Evolutionary conservation across 2,113 vertebrate species (phyloP).

Genomic region (Orycteropus afer): DNA sequence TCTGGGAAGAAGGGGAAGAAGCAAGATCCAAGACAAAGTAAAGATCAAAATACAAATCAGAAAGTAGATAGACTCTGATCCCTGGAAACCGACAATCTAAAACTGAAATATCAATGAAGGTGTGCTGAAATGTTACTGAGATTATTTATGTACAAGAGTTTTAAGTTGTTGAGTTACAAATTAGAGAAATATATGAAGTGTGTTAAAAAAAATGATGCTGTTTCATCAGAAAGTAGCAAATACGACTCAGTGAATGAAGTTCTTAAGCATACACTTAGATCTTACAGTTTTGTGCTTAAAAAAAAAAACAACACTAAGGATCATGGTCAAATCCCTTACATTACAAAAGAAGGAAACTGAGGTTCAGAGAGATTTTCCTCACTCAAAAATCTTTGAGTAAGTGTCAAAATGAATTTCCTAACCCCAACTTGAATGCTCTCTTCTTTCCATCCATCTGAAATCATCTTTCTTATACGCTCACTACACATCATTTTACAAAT

Average conservation of each 20-base stretch:
- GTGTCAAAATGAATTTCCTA: background rate
- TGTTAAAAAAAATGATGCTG: background rate
- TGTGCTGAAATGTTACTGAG: background rate
- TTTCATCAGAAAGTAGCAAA: conserved; percentile 15
- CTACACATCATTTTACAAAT: background rate
- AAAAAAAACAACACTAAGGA: background rate
- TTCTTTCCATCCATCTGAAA: conserved; percentile 20
- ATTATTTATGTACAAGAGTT: background rate
- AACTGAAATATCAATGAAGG: background rate
- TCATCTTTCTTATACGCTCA: conserved; percentile 30
- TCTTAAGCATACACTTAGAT: conserved; percentile 2
- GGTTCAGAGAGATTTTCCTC: background rate
- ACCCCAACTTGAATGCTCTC: background rate
- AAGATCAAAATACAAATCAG: background rate
- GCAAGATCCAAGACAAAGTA: background rate
- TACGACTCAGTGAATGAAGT: background rate
- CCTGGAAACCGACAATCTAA: background rate
- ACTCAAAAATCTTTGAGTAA: background rate
- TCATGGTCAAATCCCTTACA: background rate
- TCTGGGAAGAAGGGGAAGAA: background rate
- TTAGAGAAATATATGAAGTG: background rate
- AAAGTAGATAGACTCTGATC: background rate
- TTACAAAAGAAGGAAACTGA: background rate
- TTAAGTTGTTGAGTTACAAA: background rate
- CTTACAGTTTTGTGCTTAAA: background rate